A percentile compares a stretch with the other conserved stretches of the same genome.
These are phyloP conservation scores for Camponotus fellah DNA, from an alignment of 2,888 invertebrate species.

Conservation along the genomic window DNA sequence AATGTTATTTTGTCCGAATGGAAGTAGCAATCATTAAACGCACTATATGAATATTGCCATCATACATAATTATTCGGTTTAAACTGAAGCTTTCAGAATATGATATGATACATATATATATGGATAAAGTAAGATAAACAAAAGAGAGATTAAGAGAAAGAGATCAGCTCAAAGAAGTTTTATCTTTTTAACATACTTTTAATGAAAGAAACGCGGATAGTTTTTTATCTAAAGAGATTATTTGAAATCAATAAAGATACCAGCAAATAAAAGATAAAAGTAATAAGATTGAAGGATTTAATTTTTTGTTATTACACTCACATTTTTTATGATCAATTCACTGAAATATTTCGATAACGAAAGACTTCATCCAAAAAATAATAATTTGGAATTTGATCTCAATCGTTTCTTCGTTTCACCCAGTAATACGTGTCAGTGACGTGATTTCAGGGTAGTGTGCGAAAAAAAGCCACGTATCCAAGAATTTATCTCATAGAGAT, in stretches of 20 bases:
- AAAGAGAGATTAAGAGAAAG: not conserved
- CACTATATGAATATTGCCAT: not conserved
- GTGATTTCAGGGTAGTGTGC: not conserved
- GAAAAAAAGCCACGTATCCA: not conserved
- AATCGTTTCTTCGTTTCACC: not conserved
- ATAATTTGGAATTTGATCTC: not conserved
- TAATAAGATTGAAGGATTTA: not conserved
- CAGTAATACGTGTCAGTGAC: not conserved
- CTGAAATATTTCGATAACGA: not conserved
- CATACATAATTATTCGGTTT: not conserved
- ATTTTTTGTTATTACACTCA: no score
- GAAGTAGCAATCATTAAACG: not conserved
- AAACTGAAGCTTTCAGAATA: not conserved
- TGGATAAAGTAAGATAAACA: not conserved
- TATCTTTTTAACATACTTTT: not conserved
- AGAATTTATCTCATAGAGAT: not conserved
- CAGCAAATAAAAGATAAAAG: not conserved
- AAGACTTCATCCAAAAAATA: not conserved
- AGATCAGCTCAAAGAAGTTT: not conserved
- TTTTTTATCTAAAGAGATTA: not conserved
- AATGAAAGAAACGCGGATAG: not conserved
- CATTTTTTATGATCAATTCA: not conserved
- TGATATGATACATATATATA: not conserved
- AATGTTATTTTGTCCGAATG: constrained; percentile 13
- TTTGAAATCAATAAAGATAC: not conserved